phyloP scores from a whole-genome alignment of 1,140 invertebrate genomes.

The Dryas iulia region DNA sequence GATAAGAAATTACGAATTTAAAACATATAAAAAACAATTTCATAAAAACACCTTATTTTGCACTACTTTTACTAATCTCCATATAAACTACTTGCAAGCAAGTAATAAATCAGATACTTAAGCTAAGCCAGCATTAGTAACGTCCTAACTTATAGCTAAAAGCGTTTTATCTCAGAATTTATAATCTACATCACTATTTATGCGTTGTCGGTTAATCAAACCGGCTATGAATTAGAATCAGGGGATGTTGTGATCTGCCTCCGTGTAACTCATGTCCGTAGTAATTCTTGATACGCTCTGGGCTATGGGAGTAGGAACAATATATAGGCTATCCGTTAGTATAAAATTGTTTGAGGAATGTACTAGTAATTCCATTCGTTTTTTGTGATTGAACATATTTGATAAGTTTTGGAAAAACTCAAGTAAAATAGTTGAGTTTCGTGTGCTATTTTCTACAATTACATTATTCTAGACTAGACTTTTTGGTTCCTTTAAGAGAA shows the following conservation, averaged over 20 bases:
- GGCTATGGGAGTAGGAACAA: conserved; percentile 24
- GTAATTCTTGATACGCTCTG: conserved; percentile 16
- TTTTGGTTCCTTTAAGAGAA: too few species aligned
- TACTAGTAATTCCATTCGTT: too few species aligned
- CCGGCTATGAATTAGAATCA: conserved; percentile 31
- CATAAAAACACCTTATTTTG: too few species aligned
- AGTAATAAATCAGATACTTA: background rate
- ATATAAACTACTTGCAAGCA: background rate
- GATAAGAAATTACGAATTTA: too few species aligned
- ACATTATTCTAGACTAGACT: too few species aligned
- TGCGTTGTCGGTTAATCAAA: conserved; percentile 27
- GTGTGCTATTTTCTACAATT: too few species aligned
- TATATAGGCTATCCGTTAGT: conserved; percentile 22
- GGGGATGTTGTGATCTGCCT: conserved; percentile 23
- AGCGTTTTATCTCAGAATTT: conserved; percentile 20
- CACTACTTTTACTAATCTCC: too few species aligned
- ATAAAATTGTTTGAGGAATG: conserved; percentile 20
- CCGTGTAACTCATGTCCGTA: conserved; percentile 22
- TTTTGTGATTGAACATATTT: too few species aligned
- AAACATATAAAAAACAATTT: too few species aligned
- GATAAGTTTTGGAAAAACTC: too few species aligned
- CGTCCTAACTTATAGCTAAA: conserved; percentile 6
- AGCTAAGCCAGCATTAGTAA: background rate
- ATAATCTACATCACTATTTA: conserved; percentile 19
- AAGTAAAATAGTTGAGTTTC: too few species aligned